phyloP scores from a whole-genome alignment of 53 echinoderm and acorn worm species.

The Echinarachnius parma region DNA sequence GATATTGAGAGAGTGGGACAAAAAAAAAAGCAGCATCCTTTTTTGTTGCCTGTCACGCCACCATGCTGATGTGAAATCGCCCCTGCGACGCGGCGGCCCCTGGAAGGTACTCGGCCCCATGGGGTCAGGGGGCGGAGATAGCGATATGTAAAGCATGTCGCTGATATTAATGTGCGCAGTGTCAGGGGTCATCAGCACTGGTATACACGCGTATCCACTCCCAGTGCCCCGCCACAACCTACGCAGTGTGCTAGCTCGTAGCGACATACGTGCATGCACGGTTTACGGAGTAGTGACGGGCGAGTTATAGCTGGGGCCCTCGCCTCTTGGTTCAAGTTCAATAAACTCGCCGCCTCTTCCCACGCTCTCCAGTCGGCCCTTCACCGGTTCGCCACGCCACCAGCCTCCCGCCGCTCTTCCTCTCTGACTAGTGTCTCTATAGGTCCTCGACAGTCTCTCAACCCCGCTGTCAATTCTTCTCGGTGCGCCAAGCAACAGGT shows the following conservation, averaged over 20 bases:
- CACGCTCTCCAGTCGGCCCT: conserved; percentile 12
- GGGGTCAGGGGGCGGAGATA: conserved; percentile 34
- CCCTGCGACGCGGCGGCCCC: conserved; percentile 46
- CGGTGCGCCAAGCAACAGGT: too few relatives aligned
- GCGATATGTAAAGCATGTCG: conserved; percentile 56
- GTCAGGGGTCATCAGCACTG: conserved; percentile 42
- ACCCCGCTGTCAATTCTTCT: not conserved
- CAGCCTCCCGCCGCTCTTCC: conserved; percentile 18
- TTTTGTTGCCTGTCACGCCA: not conserved
- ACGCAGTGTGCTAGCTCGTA: conserved; percentile 41
- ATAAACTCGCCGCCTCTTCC: conserved; percentile 32
- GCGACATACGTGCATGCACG: too few relatives aligned
- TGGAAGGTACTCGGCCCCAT: conserved; percentile 33
- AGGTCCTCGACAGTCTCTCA: too few relatives aligned
- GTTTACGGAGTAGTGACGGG: too few relatives aligned
- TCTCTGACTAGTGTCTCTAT: too few relatives aligned
- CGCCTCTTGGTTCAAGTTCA: conserved; percentile 49
- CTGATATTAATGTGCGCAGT: conserved; percentile 44
- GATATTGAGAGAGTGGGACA: conserved; percentile 15
- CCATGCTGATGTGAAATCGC: conserved; percentile 15
- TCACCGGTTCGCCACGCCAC: conserved; percentile 7
- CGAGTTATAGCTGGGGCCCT: too few relatives aligned
- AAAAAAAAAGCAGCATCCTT: conserved; percentile 1
- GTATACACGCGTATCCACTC: conserved; percentile 52
- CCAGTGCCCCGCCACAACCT: conserved; percentile 29